phyloP scores from a whole-genome alignment of 2,888 invertebrate species.

The Dioctria rufipes region DNA sequence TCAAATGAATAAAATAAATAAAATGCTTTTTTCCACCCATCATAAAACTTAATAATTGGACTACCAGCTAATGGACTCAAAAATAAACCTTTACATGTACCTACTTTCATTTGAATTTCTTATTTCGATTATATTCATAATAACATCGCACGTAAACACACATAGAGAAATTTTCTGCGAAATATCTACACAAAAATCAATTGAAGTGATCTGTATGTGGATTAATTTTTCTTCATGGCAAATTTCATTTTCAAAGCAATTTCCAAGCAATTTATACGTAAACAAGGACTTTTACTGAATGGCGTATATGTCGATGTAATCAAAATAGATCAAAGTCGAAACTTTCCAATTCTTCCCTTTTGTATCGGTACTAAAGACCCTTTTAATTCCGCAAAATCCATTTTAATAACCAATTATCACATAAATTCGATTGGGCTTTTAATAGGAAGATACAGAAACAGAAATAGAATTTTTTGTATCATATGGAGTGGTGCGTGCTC shows the following conservation, averaged over 20 bases:
- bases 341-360: slow-evolving; percentile 8
- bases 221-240: slow-evolving; percentile 13
- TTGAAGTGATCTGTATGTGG: slow-evolving; percentile 4
- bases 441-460: not conserved
- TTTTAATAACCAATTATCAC: slow-evolving; percentile 45
- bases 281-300: not conserved
- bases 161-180: not conserved
- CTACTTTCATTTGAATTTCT: not conserved
- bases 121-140: slow-evolving; percentile 12
- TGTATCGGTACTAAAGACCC: not conserved
- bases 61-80: too few species aligned
- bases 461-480: not conserved
- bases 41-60: not conserved
- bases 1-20: not conserved
- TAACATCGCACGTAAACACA: not conserved
- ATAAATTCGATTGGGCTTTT: not conserved
- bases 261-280: not conserved
- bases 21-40: not conserved
- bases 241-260: slow-evolving; percentile 1
- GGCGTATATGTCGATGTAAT: slow-evolving; percentile 8
- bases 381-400: slow-evolving; percentile 19
- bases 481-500: too few species aligned
- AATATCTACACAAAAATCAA: slow-evolving; percentile 4
- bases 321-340: slow-evolving; percentile 30
- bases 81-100: not conserved